Conservation (phyloP, 2,113 vertebrate species). For the Chloropsis cyanopogon region DNA sequence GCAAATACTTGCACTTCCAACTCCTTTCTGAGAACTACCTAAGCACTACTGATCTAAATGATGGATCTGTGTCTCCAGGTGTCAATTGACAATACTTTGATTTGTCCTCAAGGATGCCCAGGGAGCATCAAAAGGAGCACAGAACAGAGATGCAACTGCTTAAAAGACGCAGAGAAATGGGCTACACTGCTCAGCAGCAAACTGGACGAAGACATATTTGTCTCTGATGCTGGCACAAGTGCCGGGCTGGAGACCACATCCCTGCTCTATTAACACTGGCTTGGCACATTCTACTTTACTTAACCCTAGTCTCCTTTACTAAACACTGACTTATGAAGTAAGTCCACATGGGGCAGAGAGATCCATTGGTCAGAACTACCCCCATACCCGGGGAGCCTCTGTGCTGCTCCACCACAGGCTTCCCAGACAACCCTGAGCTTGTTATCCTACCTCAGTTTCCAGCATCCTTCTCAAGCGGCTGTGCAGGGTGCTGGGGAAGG, state of each 20-base stretch:
- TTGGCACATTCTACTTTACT: background rate
- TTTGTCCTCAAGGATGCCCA: background rate
- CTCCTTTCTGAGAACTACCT: background rate
- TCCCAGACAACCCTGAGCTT: background rate
- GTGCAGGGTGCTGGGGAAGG: accelerated
- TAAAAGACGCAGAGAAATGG: background rate
- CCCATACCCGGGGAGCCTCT: background rate
- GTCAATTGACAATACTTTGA: accelerated
- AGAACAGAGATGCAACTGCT: background rate
- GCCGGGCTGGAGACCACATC: background rate
- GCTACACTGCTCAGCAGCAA: background rate
- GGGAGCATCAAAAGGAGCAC: background rate
- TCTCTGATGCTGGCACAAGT: background rate
- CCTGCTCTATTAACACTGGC: background rate
- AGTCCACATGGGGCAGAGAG: background rate
- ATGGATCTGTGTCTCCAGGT: background rate
- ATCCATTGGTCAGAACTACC: background rate
- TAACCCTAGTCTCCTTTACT: background rate
- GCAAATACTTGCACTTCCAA: background rate
- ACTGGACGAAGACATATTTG: background rate
- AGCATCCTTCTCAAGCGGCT: background rate
- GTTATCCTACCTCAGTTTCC: background rate
- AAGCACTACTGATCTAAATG: background rate
- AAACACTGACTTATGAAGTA: background rate
- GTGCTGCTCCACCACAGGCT: background rate